Base-by-base conservation (phyloP, 2,113 vertebrate genomes). In the Carollia perspicillata region DNA sequence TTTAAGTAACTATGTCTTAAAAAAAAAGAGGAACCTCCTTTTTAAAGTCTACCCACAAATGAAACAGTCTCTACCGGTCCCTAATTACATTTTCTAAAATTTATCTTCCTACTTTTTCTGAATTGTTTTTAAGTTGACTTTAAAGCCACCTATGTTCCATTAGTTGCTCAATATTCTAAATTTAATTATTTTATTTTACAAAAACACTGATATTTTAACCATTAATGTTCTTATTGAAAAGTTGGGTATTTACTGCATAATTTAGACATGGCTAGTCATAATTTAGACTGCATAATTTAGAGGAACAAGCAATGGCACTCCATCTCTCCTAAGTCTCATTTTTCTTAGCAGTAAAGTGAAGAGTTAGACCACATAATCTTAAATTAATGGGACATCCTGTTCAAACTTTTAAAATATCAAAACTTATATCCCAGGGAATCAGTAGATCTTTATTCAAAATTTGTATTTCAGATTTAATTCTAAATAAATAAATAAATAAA, bases 371-470 rank as follows among this genome's bases (percentile, higher is more conserved):
- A 30, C 33, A 35, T 71, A 23, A 44, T 55, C 86, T 94, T 69
- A 60, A 35, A 66, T 58, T 86, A 86, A 5, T 89, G 35, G 92
- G 6, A 47, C 10, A 65, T 69, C 10, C 40, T 53, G 6, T 87
- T 94, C 58, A 88, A 53, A 65, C 35, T 91, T 93, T 68, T 26
- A 86, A 92, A 84, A 55, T 69, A 69, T 12, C 37, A 89, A 90
- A 79, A 74, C 51, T 65, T 80, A 78, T 58, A 87, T 81, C 40
- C 53, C n/a, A 72, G 30, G 78, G 6, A 71, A 79, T 58, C 53
- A 55, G 18, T 20, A 84, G 20, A 68, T 51, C 12, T 79, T 72
- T 40, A 87, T 44, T 80, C 63, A 89, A 83, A 93, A 53, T 23
- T 22, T 40, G 0, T 72, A 89, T 40, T 95, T 94, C 58, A 91